Percentiles rank a stretch among this genome's conserved stretches.
Evolutionary conservation across 2,113 vertebrate species (phyloP).

Genomic region (Trematomus loennbergii): DNA sequence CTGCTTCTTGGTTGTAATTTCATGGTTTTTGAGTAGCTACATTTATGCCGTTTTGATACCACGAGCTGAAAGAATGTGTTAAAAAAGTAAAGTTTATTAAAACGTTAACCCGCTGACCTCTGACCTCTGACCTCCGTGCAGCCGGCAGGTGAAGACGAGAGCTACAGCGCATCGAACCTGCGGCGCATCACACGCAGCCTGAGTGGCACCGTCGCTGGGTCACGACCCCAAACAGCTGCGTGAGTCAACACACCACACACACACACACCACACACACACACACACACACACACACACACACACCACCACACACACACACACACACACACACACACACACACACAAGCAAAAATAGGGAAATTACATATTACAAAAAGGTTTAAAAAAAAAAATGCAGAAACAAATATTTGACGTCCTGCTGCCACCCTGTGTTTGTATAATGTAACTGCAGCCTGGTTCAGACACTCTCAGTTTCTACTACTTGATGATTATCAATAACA

Average conservation of each 20-base stretch:
- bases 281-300: slow-evolving; percentile 29
- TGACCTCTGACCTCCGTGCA: slow-evolving; percentile 18
- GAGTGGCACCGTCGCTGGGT: slow-evolving; percentile 85
- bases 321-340: background rate
- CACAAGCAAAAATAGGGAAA: background rate
- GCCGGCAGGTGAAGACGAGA: slow-evolving; percentile 81
- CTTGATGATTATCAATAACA: too few relatives aligned
- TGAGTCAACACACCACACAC: slow-evolving; percentile 73
- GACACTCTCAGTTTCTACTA: too few relatives aligned
- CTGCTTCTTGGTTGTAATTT: background rate
- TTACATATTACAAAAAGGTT: too few relatives aligned
- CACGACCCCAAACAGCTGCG: slow-evolving; percentile 85
- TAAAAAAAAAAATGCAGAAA: too few relatives aligned
- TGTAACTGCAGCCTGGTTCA: slow-evolving; percentile 16
- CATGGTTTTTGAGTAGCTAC: background rate
- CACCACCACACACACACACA: background rate
- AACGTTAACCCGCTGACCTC: too few relatives aligned
- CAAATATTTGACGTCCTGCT: slow-evolving; percentile 9
- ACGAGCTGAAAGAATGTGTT: background rate
- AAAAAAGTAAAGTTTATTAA: too few relatives aligned
- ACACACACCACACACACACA: too few relatives aligned
- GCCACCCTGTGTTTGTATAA: slow-evolving; percentile 42
- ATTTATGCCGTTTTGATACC: background rate
- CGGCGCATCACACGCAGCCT: slow-evolving; percentile 88
- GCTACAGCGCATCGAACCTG: slow-evolving; percentile 91